A percentile compares a stretch with the other conserved stretches of the same genome.
Evolutionary conservation across 2,888 invertebrate genomes (phyloP).

Genomic region (Ochropacha duplaris): DNA sequence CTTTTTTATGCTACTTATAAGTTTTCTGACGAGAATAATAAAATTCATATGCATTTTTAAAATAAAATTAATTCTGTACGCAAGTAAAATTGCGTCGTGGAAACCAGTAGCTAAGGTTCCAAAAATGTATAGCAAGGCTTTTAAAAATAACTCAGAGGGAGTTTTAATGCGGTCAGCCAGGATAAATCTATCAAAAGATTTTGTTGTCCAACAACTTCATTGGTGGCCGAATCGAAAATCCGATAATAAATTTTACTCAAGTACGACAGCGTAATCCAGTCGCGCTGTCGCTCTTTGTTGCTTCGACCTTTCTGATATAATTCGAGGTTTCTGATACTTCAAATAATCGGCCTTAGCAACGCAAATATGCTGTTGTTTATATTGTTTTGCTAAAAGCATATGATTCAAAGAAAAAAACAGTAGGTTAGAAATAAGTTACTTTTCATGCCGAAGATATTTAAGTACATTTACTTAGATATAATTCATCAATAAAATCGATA

Average conservation of each 20-base stretch:
- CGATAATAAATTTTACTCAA: conserved; percentile 83
- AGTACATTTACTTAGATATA: no score
- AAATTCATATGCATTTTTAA: no score
- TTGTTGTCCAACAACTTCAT: conserved; percentile 83
- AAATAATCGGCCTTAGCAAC: conserved; percentile 70
- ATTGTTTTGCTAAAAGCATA: conserved; percentile 43
- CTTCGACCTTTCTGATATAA: conserved; percentile 75
- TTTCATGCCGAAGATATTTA: no score
- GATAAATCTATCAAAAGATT: conserved; percentile 84
- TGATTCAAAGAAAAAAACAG: not conserved
- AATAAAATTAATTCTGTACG: conserved; percentile 11
- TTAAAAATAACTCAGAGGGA: conserved; percentile 74
- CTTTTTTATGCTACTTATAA: not conserved
- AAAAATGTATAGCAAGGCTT: conserved; percentile 73
- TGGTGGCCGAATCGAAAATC: conserved; percentile 83
- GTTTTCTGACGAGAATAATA: not conserved
- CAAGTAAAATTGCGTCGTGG: conserved; percentile 39
- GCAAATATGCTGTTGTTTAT: conserved; percentile 54
- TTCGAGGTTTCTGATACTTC: conserved; percentile 77
- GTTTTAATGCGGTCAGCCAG: conserved; percentile 79
- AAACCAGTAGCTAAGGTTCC: conserved; percentile 42
- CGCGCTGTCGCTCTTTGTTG: conserved; percentile 79
- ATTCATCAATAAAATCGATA: no score
- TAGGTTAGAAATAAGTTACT: no score
- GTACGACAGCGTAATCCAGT: conserved; percentile 82